A percentile compares a stretch with the other conserved stretches of the same genome.
These are phyloP conservation scores for Spodoptera picta DNA, from an alignment of 2,888 invertebrate genomes.

Conservation along the genomic window DNA sequence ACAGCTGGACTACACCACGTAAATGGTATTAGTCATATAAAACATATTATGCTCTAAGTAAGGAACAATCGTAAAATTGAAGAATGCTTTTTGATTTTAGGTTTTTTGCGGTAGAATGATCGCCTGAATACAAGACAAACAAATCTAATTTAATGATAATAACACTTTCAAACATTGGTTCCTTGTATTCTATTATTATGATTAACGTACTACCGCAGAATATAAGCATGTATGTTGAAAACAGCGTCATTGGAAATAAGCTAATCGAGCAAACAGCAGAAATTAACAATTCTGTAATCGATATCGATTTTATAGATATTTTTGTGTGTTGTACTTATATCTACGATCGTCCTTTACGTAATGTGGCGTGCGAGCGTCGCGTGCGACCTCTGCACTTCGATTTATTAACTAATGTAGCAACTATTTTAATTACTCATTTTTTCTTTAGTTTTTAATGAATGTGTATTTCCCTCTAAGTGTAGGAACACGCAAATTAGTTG, in stretches of 20 bases:
- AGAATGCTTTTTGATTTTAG: too few species aligned
- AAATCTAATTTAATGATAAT: too few species aligned
- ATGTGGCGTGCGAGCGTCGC: conserved; percentile 55
- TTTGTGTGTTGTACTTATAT: conserved; percentile 38
- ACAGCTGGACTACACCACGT: too few species aligned
- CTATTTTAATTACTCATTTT: conserved; percentile 58
- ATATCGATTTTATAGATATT: conserved; percentile 47
- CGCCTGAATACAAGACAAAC: too few species aligned
- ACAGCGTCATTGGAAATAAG: conserved; percentile 28
- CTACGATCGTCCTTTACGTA: conserved; percentile 55
- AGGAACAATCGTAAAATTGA: too few species aligned
- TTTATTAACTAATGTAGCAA: conserved; percentile 50
- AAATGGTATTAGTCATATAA: too few species aligned
- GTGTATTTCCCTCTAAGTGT: conserved; percentile 22
- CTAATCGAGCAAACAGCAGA: conserved; percentile 35
- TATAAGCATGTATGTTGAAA: conserved; percentile 33
- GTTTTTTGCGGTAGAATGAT: too few species aligned
- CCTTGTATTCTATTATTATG: conserved; percentile 22
- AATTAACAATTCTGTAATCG: conserved; percentile 19
- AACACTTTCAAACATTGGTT: conserved; percentile 13
- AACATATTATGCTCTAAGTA: too few species aligned
- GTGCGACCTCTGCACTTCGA: conserved; percentile 54
- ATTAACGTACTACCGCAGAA: conserved; percentile 6
- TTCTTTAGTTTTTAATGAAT: conserved; percentile 43
- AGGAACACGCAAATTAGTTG: conserved; percentile 9